phyloP scores from a whole-genome alignment of 2,113 vertebrate species.

The Phylloscopus trochiloides region DNA sequence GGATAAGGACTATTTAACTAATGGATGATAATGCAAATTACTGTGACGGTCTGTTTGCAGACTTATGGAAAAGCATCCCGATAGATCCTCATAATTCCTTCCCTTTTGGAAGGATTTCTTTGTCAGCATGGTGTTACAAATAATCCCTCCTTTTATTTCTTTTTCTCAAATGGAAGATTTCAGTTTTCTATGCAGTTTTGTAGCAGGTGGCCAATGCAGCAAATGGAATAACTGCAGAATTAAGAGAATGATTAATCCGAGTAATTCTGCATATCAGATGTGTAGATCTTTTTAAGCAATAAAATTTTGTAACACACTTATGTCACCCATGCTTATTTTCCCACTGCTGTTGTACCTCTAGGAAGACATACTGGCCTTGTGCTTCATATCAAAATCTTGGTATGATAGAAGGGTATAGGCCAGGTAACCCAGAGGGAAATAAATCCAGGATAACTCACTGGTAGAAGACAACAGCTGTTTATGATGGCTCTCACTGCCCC shows the following conservation, averaged over 20 bases:
- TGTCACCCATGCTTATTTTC: fast-evolving
- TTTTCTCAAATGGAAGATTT: background rate
- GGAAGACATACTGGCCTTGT: background rate
- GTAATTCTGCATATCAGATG: background rate
- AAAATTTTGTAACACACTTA: background rate
- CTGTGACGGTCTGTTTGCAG: background rate
- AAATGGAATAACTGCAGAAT: background rate
- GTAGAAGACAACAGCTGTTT: background rate
- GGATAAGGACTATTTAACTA: background rate
- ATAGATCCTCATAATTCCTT: background rate
- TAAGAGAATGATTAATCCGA: background rate
- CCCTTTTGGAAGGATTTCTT: background rate
- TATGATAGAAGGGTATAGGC: background rate
- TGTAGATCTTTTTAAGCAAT: background rate
- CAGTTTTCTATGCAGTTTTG: background rate
- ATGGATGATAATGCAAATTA: background rate
- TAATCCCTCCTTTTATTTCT: background rate
- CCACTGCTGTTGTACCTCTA: background rate
- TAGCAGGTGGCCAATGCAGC: background rate
- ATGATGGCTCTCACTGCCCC: fast-evolving
- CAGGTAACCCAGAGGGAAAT: background rate
- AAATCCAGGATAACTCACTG: background rate
- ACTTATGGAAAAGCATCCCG: background rate
- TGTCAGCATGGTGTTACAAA: background rate
- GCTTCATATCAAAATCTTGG: background rate